Evolutionary conservation across 35 echinoderm and acorn worm genomes (phyloP), one percentile per base, ranked within the genome.

Genomic region (Holothuria glaberrima): DNA sequence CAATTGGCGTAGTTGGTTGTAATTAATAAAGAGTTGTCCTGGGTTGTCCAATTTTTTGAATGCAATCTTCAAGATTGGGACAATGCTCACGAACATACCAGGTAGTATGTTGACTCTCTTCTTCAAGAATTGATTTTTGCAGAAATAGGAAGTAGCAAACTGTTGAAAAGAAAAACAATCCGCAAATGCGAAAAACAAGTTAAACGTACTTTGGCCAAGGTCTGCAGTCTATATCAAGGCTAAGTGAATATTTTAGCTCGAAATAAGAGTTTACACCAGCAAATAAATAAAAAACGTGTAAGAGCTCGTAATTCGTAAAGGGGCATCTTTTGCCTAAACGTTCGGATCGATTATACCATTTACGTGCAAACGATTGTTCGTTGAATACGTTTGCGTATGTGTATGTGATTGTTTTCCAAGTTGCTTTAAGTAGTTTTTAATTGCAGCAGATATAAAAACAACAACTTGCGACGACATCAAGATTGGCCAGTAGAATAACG

Each of bases 71-170:
- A 33, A 12, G 18, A 83, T 54, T 31, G 45, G 46, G 45, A 30
- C 36, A 46, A 22, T 82, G 36, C 12, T 21, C 26, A 50, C 29
- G 20, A 22, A 61, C 58, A 28, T 31, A 84, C 25, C 21, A 13
- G 30, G 25, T 18, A 19, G 46, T 56, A 22, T 56, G 9, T 30
- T 60, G 22, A 33, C 26, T 18, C 30, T 84, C 5, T 22, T 61
- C 33, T 32, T 64, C 54, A 38, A 84, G 26, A 64, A 17, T 12
- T n/a, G 17, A 58, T 84, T 54, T 84, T 64, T 84, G 80, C 56
- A 84, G 20, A 16, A 30, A 84, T 4, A 84, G 34, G 56, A 61
- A 84, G 19, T 61, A 84, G 27, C 80, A 84, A 18, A 82, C 58
- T 12, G 22, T 56, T 6, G 78, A 54, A 48, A 30, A 84, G 20